Evolutionary conservation across 2,888 invertebrate genomes (phyloP), one percentile per base, ranked within the genome.

Genomic region (Zeuzera pyrina): DNA sequence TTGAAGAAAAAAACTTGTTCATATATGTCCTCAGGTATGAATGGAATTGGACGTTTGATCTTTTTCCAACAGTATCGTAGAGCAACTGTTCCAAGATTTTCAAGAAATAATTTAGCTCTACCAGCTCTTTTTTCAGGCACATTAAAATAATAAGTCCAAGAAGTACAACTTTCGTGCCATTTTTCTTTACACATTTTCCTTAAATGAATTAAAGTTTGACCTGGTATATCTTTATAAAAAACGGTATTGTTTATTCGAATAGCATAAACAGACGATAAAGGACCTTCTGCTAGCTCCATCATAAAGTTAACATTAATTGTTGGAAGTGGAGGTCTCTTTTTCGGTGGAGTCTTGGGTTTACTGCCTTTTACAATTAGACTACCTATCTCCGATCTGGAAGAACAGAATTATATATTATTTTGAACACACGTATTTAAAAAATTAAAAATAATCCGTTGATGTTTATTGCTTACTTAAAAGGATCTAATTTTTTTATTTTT

Each of bases 1-100:
- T 86, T 78, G 37, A 88, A 88, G 49, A 73, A 86, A 48, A 87
- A 88, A 1, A 68, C 67, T 50, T 72, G 81, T 24, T 60, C 67
- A 32, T 50, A 57, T 16, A 41, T 43, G 25, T 58, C 60, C 35
- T 71, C 69, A 2, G 69, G 63, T 42, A 76, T 63, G 19, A 61
- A 60, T 2, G 59, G 62, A 15, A 74, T 56, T 0, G 58, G 38
- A 27, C 50, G 56, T 36, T 58, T 68, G 8, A 78, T 46, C 50
- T 60, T 70, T 38, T 72, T 74, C 87, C 86, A 87, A 33, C 76
- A 74, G 47, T 84, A 85, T 34, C 68, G 57, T 6, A 87, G 45
- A 3, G 74, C 52, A 0, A 72, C 69, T 7, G 79, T 83, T n/a
- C 87, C 86, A 4, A 78, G 61, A 43, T 87, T 87, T 45, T 85